Evolutionary conservation across 2,113 vertebrate species (phyloP).

Genomic region (Ursus arctos): DNA sequence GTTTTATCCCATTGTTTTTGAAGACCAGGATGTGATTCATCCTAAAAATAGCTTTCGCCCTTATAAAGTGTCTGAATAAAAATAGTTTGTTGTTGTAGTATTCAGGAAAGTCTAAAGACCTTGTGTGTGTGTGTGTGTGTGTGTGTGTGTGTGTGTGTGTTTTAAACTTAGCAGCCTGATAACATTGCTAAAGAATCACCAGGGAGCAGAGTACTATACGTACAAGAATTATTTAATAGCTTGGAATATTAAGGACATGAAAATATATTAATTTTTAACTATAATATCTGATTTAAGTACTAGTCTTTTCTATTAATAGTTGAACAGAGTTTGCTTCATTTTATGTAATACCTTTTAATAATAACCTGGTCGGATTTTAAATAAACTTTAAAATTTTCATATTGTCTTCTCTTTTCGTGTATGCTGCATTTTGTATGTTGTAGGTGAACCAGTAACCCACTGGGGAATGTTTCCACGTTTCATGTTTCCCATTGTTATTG

Average conservation of each 20-base stretch:
- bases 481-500: not conserved
- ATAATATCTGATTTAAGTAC: not conserved
- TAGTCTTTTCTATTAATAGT: not conserved
- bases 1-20: constrained; percentile 77
- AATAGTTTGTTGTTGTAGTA: constrained; percentile 73
- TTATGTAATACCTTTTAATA: not conserved
- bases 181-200: not conserved
- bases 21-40: constrained; percentile 81
- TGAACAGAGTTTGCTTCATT: not conserved
- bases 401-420: not conserved
- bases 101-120: constrained; percentile 77
- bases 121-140: not conserved
- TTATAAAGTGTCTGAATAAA: constrained; percentile 75
- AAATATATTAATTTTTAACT: not conserved
- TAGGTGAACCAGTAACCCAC: not conserved
- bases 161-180: not conserved
- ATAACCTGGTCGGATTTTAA: not conserved
- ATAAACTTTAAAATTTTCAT: not conserved
- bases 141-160: not conserved
- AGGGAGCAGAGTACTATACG: not conserved
- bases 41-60: constrained; percentile 77
- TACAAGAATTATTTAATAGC: not conserved
- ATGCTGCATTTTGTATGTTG: not conserved
- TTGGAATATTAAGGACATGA: not conserved
- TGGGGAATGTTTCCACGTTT: not conserved